These are phyloP conservation scores for Drosophila watanabei DNA, from an alignment of 1,140 invertebrate species.

Conservation along the genomic window DNA sequence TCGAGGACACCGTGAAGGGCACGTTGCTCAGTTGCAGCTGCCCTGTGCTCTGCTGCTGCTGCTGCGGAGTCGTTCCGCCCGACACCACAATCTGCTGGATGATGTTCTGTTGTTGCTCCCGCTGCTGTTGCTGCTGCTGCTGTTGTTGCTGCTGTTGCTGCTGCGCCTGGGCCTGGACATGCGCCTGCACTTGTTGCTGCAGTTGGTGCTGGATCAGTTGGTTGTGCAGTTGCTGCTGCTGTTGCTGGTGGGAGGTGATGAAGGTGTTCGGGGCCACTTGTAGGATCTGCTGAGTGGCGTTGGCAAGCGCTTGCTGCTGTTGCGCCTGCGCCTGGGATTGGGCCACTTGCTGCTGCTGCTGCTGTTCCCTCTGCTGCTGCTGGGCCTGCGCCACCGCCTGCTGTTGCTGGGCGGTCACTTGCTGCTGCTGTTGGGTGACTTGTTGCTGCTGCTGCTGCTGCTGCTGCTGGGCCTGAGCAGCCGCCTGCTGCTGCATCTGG, in stretches of 20 bases:
- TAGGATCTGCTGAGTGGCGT: conserved; percentile 81
- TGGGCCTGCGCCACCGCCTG: conserved; percentile 80
- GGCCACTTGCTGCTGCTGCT: conserved; percentile 77
- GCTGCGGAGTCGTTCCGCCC: conserved; percentile 62
- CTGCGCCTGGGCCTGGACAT: conserved; percentile 42
- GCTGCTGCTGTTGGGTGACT: conserved; percentile 67
- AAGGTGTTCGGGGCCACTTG: conserved; percentile 85
- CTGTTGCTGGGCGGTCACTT: conserved; percentile 62
- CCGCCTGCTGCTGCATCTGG: conserved; percentile 78
- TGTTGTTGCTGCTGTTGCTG: conserved; percentile 50
- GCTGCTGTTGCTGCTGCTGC: conserved; percentile 80
- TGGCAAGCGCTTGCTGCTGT: conserved; percentile 65
- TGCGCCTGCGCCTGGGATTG: conserved; percentile 81
- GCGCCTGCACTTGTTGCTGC: conserved; percentile 67
- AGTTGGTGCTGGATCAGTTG: conserved; percentile 84
- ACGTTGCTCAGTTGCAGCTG: conserved; percentile 66
- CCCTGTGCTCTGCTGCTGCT: conserved; percentile 41
- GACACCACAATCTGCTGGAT: conserved; percentile 78
- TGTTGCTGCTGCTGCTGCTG: conserved; percentile 76
- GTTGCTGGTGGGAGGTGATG: conserved; percentile 72
- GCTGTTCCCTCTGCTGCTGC: conserved; percentile 79
- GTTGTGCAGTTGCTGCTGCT: conserved; percentile 74
- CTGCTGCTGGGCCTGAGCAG: conserved; percentile 55
- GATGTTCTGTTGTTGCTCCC: conserved; percentile 77
- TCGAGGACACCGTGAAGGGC: conserved; percentile 85